Evolutionary conservation across 2,797 vertebrate species (phyloP).

Genomic region (Urophycis tenuis): DNA sequence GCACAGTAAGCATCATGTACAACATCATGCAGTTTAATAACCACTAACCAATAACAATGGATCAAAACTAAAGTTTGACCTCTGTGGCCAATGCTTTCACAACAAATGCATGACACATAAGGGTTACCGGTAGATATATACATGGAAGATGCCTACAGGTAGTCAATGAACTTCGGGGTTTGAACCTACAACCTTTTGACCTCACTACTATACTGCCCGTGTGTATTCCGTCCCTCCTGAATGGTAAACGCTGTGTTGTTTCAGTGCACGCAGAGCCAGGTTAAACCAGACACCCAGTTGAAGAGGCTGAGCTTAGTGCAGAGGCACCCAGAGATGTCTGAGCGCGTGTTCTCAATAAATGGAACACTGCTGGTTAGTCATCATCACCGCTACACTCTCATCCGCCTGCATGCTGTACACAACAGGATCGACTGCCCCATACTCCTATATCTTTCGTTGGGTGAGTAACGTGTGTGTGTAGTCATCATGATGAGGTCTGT

Average conservation of each 20-base stretch:
- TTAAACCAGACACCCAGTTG: constrained; percentile 29
- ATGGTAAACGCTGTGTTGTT: background rate
- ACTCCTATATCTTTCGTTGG: constrained; percentile 57
- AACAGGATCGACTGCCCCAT: background rate
- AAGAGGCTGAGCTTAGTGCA: constrained; percentile 19
- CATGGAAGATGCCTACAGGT: background rate
- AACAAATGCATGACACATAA: too few species aligned
- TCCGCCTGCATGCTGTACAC: constrained; percentile 41
- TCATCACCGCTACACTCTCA: constrained; percentile 57
- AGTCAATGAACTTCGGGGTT: background rate
- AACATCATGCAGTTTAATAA: background rate
- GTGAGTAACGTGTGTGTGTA: constrained; percentile 47
- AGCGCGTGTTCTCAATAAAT: constrained; percentile 42
- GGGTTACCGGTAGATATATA: background rate
- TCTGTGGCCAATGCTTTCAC: too few species aligned
- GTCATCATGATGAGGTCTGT: too few species aligned
- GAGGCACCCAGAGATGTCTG: constrained; percentile 47
- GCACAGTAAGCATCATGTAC: constrained; percentile 41
- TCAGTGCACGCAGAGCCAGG: fast-evolving
- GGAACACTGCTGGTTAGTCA: constrained; percentile 47
- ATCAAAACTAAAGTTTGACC: too few species aligned
- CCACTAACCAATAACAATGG: background rate
- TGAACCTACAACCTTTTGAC: too few species aligned
- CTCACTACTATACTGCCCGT: too few species aligned
- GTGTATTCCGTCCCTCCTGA: background rate